Evolutionary conservation across 2,797 vertebrate genomes (phyloP).

Genomic region (Rhinichthys osculus): DNA sequence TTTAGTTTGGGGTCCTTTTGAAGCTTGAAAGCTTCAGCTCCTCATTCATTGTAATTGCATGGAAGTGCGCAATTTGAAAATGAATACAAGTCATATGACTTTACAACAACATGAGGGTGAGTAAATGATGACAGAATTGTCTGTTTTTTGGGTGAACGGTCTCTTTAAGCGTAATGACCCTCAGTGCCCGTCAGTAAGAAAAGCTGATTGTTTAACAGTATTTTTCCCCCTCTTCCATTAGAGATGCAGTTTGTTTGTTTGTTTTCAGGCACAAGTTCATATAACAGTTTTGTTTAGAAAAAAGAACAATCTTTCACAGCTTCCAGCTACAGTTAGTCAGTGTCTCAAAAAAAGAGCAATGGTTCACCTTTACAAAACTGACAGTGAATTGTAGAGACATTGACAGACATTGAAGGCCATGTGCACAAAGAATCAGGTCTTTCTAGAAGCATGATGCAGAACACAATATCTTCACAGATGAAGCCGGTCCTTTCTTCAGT

Average conservation of each 20-base stretch:
- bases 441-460: slow-evolving; percentile 34
- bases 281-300: slow-evolving; percentile 82
- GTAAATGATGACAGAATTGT: slow-evolving; percentile 7
- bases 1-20: background rate
- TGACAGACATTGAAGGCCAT: slow-evolving; percentile 46
- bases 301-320: slow-evolving; percentile 72
- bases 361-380: slow-evolving; percentile 71
- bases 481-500: background rate
- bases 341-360: slow-evolving; percentile 75
- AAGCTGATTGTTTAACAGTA: slow-evolving; percentile 82
- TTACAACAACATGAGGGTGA: background rate
- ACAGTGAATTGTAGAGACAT: slow-evolving; percentile 68
- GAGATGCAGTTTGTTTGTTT: slow-evolving; percentile 72
- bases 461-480: slow-evolving; percentile 25
- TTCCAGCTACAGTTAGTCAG: slow-evolving; percentile 82
- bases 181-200: slow-evolving; percentile 72
- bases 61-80: background rate
- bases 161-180: slow-evolving; percentile 64
- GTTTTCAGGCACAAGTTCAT: slow-evolving; percentile 92
- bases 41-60: background rate
- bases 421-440: slow-evolving; percentile 40
- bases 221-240: slow-evolving; percentile 69
- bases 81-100: background rate
- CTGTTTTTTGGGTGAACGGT: slow-evolving; percentile 1
- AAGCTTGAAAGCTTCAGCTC: slow-evolving; percentile 1